These are phyloP conservation scores for Hypotaenidia philippensis DNA, from an alignment of 2,797 vertebrate genomes.

Conservation along the genomic window DNA sequence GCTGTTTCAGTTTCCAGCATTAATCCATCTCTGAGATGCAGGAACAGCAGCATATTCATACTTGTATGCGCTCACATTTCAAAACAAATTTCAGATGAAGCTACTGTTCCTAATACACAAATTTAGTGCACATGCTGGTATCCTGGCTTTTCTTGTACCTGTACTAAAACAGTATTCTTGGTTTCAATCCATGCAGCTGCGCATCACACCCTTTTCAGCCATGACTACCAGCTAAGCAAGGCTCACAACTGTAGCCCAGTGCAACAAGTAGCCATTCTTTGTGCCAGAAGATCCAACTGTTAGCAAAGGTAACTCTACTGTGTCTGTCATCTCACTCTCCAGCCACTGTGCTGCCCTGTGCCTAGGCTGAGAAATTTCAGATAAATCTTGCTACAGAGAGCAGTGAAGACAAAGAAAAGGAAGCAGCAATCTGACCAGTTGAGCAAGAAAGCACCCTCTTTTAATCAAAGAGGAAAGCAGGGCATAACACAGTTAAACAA, in stretches of 20 bases:
- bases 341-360: not conserved
- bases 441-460: not conserved
- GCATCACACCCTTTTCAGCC: not conserved
- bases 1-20: slow-evolving; percentile 24
- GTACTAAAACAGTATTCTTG: not conserved
- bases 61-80: not conserved
- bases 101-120: not conserved
- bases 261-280: not conserved
- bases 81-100: not conserved
- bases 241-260: not conserved
- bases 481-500: not conserved
- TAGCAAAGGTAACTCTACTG: not conserved
- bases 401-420: not conserved
- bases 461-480: not conserved
- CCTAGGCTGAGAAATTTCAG: not conserved
- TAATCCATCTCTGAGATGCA: slow-evolving; percentile 45
- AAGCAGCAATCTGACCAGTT: not conserved
- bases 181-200: not conserved
- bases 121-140: not conserved
- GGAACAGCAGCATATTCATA: not conserved
- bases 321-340: not conserved
- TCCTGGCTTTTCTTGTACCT: not conserved
- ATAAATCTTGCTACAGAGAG: not conserved
- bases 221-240: not conserved
- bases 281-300: not conserved